Evolutionary conservation across 2,888 invertebrate species (phyloP), one percentile per base, ranked within the genome.

Genomic region (Tetranychus truncatus): DNA sequence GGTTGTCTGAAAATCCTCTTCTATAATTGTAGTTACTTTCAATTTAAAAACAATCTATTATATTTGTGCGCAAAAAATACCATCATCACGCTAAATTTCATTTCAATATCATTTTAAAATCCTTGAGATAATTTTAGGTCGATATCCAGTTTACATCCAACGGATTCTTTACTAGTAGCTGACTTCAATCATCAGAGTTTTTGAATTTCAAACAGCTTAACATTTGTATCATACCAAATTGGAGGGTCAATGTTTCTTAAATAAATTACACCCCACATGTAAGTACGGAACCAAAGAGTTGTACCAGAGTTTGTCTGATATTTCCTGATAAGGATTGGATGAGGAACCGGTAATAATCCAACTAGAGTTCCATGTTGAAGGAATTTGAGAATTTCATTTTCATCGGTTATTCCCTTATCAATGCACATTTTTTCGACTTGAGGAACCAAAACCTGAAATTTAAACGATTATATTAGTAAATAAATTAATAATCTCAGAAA

Each of bases 391-490:
- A 99, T 99, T 86, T 99, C 99, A 80, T 95, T 95, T 85, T 99
- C 99, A 84, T 99, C 99, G 5, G 97, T 99, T 79, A 99, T 76
- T 8, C 77, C 77, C 24, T 95, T 95, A 84, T 96, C 99, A 81
- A 99, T 99, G 84, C 99, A 99, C 80, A 99, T 99, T 86, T 99
- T 99, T 85, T 99, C 99, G 34, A 99, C 99, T 85, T 99, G 99
- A 75, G 99, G 99, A 78, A 99, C 99, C 6, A 99, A 86, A 46
- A 99, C 97, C 76, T 76, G 45, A 45, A 73, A 46, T 18, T 20
- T 1, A 15, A 6, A 73, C 1, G 11, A n/a, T 21, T 15, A 21
- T 18, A 21, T 21, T 5, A 21, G 44, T n/a, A 21, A 20, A 1
- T 34, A 11, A 21, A 21, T 24, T 7, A 1, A 15, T 11, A 21